A percentile compares a stretch with the other conserved stretches of the same genome.
These are phyloP conservation scores for Gnathonemus echidnorhynchus DNA, from an alignment of 2,113 vertebrate species.

Conservation along the genomic window DNA sequence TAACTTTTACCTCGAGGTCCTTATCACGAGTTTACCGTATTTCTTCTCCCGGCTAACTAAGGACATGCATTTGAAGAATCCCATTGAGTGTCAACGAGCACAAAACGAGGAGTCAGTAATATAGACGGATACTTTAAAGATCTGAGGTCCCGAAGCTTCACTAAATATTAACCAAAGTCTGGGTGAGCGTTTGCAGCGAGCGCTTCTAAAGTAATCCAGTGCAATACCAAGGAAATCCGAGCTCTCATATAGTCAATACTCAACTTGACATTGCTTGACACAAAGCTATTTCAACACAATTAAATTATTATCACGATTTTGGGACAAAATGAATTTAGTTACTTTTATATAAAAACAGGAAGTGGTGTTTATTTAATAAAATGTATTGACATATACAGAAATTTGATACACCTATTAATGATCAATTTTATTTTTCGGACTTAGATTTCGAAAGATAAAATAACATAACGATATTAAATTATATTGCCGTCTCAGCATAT, in stretches of 20 bases:
- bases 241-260: neutral
- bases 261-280: neutral
- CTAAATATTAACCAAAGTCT: neutral
- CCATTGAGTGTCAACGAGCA: constrained; percentile 20
- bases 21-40: constrained; percentile 37
- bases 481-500: neutral
- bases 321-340: neutral
- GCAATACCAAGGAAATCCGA: constrained; percentile 50
- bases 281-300: neutral
- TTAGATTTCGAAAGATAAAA: neutral
- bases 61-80: constrained; percentile 12
- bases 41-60: constrained; percentile 25
- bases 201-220: neutral
- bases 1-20: constrained; percentile 31
- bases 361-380: neutral
- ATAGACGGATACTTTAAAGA: constrained; percentile 41
- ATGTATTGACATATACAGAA: neutral
- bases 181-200: neutral
- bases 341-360: neutral
- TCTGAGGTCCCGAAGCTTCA: constrained; percentile 42
- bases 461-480: neutral
- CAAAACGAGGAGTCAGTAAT: constrained; percentile 41
- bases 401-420: neutral
- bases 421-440: neutral
- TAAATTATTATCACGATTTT: neutral